Evolutionary conservation across 2,888 invertebrate species (phyloP).

Genomic region (Furcula furcula): DNA sequence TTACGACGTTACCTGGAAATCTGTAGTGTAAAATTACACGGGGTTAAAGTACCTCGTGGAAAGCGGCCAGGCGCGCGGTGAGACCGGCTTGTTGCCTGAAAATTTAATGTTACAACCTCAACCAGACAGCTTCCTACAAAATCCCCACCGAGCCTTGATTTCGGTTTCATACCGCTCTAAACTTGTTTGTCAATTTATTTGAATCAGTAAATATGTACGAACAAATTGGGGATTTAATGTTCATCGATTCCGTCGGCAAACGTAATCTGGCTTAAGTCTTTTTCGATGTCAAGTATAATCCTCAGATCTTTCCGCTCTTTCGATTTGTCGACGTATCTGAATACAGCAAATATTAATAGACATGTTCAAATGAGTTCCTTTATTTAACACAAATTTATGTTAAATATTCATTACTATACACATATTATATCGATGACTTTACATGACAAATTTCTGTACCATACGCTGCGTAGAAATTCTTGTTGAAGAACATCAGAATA

Average conservation of each 20-base stretch:
- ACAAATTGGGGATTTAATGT: constrained; percentile 19
- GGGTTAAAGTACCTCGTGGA: constrained; percentile 48
- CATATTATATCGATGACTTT: too few relatives aligned
- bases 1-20: constrained; percentile 44
- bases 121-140: constrained; percentile 49
- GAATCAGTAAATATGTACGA: constrained; percentile 41
- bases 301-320: background rate
- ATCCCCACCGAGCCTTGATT: constrained; percentile 54
- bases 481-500: too few relatives aligned
- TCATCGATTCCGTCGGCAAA: constrained; percentile 8
- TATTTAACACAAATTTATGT: too few relatives aligned
- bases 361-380: too few relatives aligned
- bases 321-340: background rate
- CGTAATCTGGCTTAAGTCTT: constrained; percentile 11
- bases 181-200: constrained; percentile 53
- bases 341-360: too few relatives aligned
- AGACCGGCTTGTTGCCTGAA: constrained; percentile 52
- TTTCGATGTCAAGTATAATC: constrained; percentile 9
- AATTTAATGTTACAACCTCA: constrained; percentile 65
- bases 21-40: constrained; percentile 59
- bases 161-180: constrained; percentile 56
- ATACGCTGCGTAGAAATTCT: too few relatives aligned
- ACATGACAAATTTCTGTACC: too few relatives aligned
- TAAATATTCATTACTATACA: too few relatives aligned
- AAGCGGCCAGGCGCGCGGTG: constrained; percentile 24